Conservation (phyloP, 2,797 vertebrate genomes). For the Synanceia verrucosa region DNA sequence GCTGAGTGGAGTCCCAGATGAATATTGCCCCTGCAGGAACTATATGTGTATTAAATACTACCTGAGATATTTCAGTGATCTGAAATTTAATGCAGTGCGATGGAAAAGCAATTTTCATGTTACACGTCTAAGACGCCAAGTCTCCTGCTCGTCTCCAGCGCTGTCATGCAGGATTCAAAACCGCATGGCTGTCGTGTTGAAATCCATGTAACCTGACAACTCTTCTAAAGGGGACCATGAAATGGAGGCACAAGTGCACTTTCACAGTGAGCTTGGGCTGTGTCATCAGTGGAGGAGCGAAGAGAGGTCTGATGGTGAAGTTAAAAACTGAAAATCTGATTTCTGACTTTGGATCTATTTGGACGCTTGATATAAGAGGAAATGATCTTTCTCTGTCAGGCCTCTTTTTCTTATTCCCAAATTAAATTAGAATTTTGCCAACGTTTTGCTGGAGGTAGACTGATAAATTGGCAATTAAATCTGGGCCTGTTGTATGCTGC, state of each 20-base stretch:
- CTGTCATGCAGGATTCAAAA: conserved; percentile 33
- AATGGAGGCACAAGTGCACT: conserved; percentile 57
- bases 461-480: background rate
- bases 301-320: conserved; percentile 20
- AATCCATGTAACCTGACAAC: conserved; percentile 65
- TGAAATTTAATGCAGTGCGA: background rate
- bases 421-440: background rate
- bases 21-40: background rate
- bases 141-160: conserved; percentile 25
- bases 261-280: conserved; percentile 20
- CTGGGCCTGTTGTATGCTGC: too few relatives aligned
- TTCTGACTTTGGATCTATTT: background rate
- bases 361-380: background rate
- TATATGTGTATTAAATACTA: background rate
- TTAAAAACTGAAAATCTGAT: conserved; percentile 16
- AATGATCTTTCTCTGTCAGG: background rate
- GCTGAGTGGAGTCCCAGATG: background rate
- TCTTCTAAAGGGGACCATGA: conserved; percentile 53
- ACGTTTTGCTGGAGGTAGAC: background rate
- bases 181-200: conserved; percentile 45
- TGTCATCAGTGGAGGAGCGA: conserved; percentile 4
- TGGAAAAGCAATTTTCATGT: conserved; percentile 31
- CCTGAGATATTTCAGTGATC: background rate
- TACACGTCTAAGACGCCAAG: conserved; percentile 9
- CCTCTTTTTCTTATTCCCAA: background rate